These are phyloP conservation scores for Sclerurus mexicanus DNA, from an alignment of 2,113 vertebrate genomes.

Conservation along the genomic window DNA sequence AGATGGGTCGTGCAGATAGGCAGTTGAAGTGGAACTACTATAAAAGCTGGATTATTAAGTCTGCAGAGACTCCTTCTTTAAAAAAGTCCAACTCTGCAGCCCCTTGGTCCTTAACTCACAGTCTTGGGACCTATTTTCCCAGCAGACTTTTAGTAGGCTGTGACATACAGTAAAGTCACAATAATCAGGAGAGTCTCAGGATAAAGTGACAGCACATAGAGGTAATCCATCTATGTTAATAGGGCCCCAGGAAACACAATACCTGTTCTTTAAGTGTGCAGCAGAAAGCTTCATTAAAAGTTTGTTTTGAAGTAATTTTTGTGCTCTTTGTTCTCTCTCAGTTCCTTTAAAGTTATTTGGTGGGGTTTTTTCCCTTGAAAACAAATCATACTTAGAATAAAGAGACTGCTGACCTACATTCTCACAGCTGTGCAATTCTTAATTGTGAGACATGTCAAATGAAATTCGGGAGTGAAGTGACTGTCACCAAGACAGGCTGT, in stretches of 20 bases:
- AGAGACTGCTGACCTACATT: slow-evolving; percentile 27
- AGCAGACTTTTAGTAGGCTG: background rate
- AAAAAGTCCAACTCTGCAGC: background rate
- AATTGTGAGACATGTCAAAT: background rate
- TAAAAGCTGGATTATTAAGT: background rate
- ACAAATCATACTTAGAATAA: slow-evolving; percentile 33
- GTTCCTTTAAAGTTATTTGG: slow-evolving; percentile 12
- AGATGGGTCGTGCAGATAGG: background rate
- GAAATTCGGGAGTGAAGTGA: background rate
- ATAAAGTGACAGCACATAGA: background rate
- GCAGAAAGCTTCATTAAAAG: slow-evolving; percentile 18
- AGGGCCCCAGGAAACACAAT: background rate
- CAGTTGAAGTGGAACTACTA: background rate
- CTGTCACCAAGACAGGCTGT: background rate
- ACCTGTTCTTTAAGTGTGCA: background rate
- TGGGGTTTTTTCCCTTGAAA: background rate
- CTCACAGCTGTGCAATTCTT: background rate
- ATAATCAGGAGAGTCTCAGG: background rate
- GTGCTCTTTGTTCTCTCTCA: slow-evolving; percentile 29
- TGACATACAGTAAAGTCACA: background rate
- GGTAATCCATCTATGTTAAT: background rate
- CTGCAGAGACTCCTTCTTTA: background rate
- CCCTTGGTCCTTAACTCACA: background rate
- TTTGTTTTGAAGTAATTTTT: slow-evolving; percentile 28
- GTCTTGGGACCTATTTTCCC: background rate